Conservation (phyloP, 2,113 vertebrate genomes). For the Callospermophilus lateralis region DNA sequence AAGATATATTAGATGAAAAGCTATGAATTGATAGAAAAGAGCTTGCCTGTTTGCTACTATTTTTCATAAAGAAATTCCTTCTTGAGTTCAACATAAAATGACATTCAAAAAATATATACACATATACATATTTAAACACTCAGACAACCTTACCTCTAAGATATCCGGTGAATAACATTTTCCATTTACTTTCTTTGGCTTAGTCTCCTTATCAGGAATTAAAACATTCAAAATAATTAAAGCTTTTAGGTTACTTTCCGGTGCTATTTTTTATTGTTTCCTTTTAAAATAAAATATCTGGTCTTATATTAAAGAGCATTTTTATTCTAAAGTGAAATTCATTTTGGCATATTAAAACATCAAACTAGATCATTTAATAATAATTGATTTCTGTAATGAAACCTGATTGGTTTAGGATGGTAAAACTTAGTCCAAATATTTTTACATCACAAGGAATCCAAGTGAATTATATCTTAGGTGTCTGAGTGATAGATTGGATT, state of each 20-base stretch:
- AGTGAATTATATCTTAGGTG: neutral
- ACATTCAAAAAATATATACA: neutral
- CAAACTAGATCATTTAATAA: neutral
- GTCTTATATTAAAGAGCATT: neutral
- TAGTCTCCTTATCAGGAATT: conserved; percentile 20
- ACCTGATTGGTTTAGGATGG: neutral
- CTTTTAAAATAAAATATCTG: conserved; percentile 39
- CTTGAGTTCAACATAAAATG: neutral
- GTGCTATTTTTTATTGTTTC: conserved; percentile 39
- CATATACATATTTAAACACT: neutral
- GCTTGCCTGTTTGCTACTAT: neutral
- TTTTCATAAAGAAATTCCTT: conserved; percentile 18
- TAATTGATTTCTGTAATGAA: neutral
- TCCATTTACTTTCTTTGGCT: conserved; percentile 36
- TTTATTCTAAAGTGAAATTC: conserved; percentile 34
- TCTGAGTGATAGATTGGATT: neutral
- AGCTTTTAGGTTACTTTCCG: neutral
- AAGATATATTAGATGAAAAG: neutral
- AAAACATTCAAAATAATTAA: conserved; percentile 29
- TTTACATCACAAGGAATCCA: neutral
- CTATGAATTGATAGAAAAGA: neutral
- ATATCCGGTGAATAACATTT: neutral
- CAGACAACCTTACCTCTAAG: neutral
- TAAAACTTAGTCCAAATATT: neutral
- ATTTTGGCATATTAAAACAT: conserved; percentile 57